Percentiles rank a stretch among this genome's conserved stretches.
Evolutionary conservation across 2,797 vertebrate species (phyloP).

Genomic region (Coranthus polyacanthus): DNA sequence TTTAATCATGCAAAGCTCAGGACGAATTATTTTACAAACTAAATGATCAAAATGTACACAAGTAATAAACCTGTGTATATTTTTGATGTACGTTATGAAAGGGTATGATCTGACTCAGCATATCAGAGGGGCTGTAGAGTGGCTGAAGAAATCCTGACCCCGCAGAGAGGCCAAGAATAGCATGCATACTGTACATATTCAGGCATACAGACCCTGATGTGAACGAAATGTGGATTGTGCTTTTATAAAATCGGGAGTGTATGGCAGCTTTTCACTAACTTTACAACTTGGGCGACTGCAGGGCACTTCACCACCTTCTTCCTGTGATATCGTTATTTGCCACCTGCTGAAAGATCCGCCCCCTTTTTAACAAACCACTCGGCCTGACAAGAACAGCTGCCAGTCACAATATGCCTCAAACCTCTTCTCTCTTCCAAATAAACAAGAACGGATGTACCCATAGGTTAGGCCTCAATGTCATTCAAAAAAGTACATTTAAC

Average conservation of each 20-base stretch:
- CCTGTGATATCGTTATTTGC: conserved; percentile 58
- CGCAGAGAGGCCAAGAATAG: conserved; percentile 68
- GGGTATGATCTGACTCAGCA: not conserved
- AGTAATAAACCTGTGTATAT: not conserved
- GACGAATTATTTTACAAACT: conserved; percentile 10
- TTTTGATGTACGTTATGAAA: not conserved
- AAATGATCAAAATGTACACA: not conserved
- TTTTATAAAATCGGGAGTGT: not conserved
- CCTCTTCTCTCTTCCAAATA: conserved; percentile 9
- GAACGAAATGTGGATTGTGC: conserved; percentile 1
- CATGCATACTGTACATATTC: conserved; percentile 52
- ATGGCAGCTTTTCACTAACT: not conserved
- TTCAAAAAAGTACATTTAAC: conserved; percentile 38
- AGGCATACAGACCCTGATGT: conserved; percentile 22
- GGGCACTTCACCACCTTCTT: conserved; percentile 25
- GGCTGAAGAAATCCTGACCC: conserved; percentile 55
- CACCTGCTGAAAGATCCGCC: conserved; percentile 63
- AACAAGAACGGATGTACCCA: not conserved
- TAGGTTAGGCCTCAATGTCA: conserved; percentile 10
- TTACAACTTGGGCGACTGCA: not conserved
- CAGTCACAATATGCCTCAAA: conserved; percentile 26
- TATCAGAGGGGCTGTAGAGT: conserved; percentile 26
- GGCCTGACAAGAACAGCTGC: conserved; percentile 76
- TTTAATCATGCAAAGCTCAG: conserved; percentile 18
- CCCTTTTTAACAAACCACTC: conserved; percentile 22